A percentile compares a stretch with the other conserved stretches of the same genome.
Conservation (phyloP, 2,113 vertebrate species). For the Trinectes maculatus region DNA sequence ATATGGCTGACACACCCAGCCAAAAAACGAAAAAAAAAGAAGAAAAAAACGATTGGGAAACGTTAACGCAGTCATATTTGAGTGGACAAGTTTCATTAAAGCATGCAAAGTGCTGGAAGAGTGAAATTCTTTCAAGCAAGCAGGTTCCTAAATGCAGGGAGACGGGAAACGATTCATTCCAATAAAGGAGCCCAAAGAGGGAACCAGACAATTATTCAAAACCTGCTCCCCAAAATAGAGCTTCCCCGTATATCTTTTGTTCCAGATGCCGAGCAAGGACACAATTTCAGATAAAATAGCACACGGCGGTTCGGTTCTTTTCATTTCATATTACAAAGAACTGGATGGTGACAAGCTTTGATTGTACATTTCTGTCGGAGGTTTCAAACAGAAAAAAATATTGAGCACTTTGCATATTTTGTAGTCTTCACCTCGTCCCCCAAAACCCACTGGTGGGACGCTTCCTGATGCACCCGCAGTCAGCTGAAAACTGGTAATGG, state of each 20-base stretch:
- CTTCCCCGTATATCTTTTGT: constrained; percentile 18
- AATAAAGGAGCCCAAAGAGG: neutral
- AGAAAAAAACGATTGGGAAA: constrained; percentile 56
- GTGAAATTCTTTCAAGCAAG: constrained; percentile 4
- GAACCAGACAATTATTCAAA: neutral
- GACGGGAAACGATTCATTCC: neutral
- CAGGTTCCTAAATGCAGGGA: neutral
- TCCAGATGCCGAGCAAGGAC: constrained; percentile 1
- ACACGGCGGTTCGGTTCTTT: constrained; percentile 28
- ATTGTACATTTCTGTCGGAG: constrained; percentile 33
- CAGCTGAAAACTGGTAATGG: constrained; percentile 54
- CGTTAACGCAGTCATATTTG: constrained; percentile 65
- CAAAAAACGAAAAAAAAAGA: constrained; percentile 58
- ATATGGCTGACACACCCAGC: constrained; percentile 67
- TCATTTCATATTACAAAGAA: constrained; percentile 50
- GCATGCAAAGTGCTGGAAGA: constrained; percentile 33
- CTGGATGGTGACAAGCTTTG: constrained; percentile 47
- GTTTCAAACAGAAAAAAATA: constrained; percentile 50
- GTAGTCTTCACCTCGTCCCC: constrained; percentile 20
- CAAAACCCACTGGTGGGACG: constrained; percentile 17
- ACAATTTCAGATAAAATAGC: constrained; percentile 29
- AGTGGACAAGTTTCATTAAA: constrained; percentile 56
- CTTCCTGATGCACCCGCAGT: constrained; percentile 38
- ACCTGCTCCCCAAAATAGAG: neutral
- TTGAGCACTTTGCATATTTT: constrained; percentile 46